Base-by-base conservation (phyloP, 2,113 vertebrate genomes). In the Bujurquina vittata region DNA sequence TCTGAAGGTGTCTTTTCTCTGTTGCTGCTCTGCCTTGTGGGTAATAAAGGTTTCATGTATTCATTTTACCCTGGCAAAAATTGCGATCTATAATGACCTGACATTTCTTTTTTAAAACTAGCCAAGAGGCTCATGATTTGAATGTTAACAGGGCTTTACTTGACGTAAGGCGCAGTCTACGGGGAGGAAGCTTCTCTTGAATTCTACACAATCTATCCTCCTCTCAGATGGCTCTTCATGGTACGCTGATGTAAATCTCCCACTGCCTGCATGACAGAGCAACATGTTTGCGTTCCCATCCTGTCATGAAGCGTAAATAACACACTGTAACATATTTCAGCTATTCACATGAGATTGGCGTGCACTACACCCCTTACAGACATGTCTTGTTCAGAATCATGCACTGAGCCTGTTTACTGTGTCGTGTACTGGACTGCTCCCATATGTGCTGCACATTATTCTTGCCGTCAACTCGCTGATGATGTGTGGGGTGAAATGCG, bases 41-140 rank as follows among this genome's bases (percentile, higher is more conserved):
- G 95, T 96, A 96, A 96, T 96, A 95, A 96, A 95, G 94, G 91
- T 96, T 96, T 96, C 94, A 96, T 96, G 94, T 95, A 96, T 96
- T 96, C 95, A 81, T 95, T 96, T 96, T 95, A 93, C 88, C 89
- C 89, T 8, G 75, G 94, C 87, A 93, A 96, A 95, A 95, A 95
- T 88, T 93, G 93, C 92, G 80, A 94, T 96, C 95, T 92, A 95
- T 95, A 95, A 96, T 95, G 95, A 96, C 93, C 93, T 96, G 95
- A 95, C 95, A 94, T 96, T 95, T 95, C 90, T 94, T 93, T 91
- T 93, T 94, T 95, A 84, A 88, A 95, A 94, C 93, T 93, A 94
- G 92, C 91, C 92, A 87, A 87, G 87, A 93, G 88, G 84, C 76
- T 88, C 90, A 90, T 94, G 93, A 92, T 94, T 89, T 93, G 95